phyloP scores from a whole-genome alignment of 1,140 invertebrate species.

The Ctenoplectra terminalis region DNA sequence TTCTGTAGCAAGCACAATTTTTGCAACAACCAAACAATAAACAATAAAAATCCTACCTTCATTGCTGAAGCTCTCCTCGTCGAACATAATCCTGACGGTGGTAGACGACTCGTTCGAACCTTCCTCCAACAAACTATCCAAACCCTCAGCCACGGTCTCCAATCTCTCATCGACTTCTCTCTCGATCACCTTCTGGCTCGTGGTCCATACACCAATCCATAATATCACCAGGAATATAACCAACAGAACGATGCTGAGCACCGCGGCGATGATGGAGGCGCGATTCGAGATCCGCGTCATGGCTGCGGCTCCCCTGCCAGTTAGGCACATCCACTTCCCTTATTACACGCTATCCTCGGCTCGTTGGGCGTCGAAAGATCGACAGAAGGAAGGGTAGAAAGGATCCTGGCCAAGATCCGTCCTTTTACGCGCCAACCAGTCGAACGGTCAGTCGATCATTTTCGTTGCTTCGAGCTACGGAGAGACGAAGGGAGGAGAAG shows the following conservation, averaged over 20 bases:
- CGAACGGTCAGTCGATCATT: constrained; percentile 53
- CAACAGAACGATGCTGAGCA: constrained; percentile 58
- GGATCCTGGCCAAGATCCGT: neutral
- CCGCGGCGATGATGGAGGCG: constrained; percentile 57
- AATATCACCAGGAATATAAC: constrained; percentile 64
- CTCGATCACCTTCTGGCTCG: neutral
- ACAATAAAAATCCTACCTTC: constrained; percentile 43
- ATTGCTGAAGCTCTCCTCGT: constrained; percentile 40
- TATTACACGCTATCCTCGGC: constrained; percentile 16
- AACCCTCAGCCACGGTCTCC: neutral
- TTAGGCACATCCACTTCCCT: constrained; percentile 23
- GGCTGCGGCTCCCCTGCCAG: constrained; percentile 25
- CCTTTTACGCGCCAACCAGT: constrained; percentile 10
- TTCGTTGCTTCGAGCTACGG: constrained; percentile 10
- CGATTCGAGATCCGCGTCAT: constrained; percentile 69
- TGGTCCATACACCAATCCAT: constrained; percentile 58
- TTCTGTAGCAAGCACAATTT: too few relatives aligned
- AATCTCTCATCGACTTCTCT: neutral
- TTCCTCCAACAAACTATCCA: neutral
- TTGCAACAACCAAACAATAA: too few relatives aligned
- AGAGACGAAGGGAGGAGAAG: neutral
- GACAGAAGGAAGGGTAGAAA: neutral
- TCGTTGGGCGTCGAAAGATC: neutral
- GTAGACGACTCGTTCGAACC: neutral
- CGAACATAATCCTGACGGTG: neutral